Evolutionary conservation across 2,888 invertebrate genomes (phyloP).

Genomic region (Galeruca laticollis): DNA sequence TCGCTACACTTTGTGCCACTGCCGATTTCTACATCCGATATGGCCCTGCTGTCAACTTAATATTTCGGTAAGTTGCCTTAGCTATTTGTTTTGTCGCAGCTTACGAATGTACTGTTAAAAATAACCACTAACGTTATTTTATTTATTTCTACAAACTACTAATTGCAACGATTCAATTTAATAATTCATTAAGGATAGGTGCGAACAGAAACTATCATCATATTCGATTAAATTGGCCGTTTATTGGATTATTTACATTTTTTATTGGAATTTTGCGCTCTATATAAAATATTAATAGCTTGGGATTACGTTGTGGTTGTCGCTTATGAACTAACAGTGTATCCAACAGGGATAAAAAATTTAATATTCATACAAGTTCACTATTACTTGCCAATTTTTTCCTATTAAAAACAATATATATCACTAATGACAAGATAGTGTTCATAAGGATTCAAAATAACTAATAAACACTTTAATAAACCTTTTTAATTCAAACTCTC

Average conservation of each 20-base stretch:
- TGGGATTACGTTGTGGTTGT: neutral
- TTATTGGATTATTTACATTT: neutral
- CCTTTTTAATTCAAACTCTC: too few relatives aligned
- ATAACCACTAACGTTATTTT: slow-evolving; percentile 4
- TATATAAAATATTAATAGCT: neutral
- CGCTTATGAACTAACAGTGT: neutral
- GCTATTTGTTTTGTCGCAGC: slow-evolving; percentile 43
- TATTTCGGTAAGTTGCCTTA: slow-evolving; percentile 65
- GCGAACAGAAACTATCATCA: neutral
- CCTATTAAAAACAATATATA: too few relatives aligned
- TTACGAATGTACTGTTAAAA: slow-evolving; percentile 40
- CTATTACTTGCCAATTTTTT: too few relatives aligned
- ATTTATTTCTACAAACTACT: neutral
- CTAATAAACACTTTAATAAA: too few relatives aligned
- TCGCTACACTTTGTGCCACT: slow-evolving; percentile 67
- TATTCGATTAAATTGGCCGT: neutral
- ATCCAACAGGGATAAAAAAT: too few relatives aligned
- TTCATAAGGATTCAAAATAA: too few relatives aligned
- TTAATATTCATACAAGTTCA: too few relatives aligned
- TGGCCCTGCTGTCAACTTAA: slow-evolving; percentile 56
- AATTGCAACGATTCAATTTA: neutral
- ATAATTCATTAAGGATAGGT: neutral
- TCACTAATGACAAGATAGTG: too few relatives aligned
- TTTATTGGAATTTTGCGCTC: neutral
- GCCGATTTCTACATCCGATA: slow-evolving; percentile 59